Conservation (phyloP, 2,113 vertebrate species). For the Mobula hypostoma region DNA sequence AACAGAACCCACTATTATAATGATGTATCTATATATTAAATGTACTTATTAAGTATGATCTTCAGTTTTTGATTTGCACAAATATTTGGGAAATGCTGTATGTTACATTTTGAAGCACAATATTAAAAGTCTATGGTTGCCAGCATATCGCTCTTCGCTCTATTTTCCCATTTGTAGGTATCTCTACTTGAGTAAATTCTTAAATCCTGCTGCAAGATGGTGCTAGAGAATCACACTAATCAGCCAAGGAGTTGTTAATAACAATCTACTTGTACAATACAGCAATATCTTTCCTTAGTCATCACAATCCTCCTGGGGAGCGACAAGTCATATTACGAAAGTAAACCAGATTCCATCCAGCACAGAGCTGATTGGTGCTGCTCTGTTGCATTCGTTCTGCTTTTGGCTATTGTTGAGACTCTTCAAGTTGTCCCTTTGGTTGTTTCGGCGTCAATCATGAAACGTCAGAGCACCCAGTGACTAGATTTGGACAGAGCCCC, state of each 20-base stretch:
- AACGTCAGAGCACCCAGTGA: not conserved
- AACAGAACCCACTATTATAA: slow-evolving; percentile 6
- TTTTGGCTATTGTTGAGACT: slow-evolving; percentile 26
- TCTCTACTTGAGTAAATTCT: not conserved
- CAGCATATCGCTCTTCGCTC: not conserved
- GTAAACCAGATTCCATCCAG: slow-evolving; percentile 7
- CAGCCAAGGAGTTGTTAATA: not conserved
- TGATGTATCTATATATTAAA: not conserved
- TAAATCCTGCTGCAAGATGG: slow-evolving; percentile 30
- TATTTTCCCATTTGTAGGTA: not conserved
- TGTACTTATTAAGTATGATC: not conserved
- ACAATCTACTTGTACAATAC: not conserved
- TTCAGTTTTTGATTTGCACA: not conserved
- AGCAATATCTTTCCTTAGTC: slow-evolving; percentile 10
- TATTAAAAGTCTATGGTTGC: not conserved
- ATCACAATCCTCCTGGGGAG: not conserved
- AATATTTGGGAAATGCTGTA: too few relatives aligned
- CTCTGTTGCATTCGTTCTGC: not conserved
- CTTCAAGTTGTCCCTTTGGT: slow-evolving; percentile 22
- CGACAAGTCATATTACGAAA: slow-evolving; percentile 23
- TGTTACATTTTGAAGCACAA: not conserved
- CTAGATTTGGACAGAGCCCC: not conserved
- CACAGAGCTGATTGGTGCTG: slow-evolving; percentile 6
- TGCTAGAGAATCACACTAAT: slow-evolving; percentile 20
- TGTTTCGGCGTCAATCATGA: slow-evolving; percentile 5